Evolutionary conservation across 2,888 invertebrate genomes (phyloP).

Genomic region (Andrena chrysosceles): DNA sequence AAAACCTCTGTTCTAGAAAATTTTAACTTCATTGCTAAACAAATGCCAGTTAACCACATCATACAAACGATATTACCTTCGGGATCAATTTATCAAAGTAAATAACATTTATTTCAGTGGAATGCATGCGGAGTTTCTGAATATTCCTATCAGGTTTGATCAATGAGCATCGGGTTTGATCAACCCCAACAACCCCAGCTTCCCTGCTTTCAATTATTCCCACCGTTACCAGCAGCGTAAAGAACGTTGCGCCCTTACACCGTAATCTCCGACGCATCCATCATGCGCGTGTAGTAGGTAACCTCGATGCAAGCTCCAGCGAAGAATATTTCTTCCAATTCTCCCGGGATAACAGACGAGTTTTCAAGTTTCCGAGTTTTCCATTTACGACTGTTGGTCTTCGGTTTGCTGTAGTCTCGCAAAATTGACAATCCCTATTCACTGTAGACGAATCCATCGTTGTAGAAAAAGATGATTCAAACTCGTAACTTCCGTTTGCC

Average conservation of each 20-base stretch:
- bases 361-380: neutral
- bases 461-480: neutral
- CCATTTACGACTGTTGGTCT: conserved; percentile 23
- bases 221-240: conserved; percentile 30
- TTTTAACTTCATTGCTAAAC: neutral
- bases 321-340: conserved; percentile 42
- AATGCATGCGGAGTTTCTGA: conserved; percentile 3
- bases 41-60: neutral
- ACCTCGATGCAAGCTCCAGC: conserved; percentile 15
- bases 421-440: conserved; percentile 7
- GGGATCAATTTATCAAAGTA: neutral
- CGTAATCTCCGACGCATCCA: conserved; percentile 55
- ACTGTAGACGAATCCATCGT: conserved; percentile 15
- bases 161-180: conserved; percentile 38
- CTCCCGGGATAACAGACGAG: conserved; percentile 24
- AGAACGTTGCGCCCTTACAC: conserved; percentile 43
- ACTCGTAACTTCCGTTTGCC: neutral
- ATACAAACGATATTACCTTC: too few species aligned
- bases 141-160: conserved; percentile 20
- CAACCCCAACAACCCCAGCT: conserved; percentile 39
- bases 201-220: conserved; percentile 51
- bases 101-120: neutral
- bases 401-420: neutral
- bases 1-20: neutral
- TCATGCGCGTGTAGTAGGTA: conserved; percentile 37